Conservation (phyloP, 2,888 invertebrate species). For the Operophtera brumata region DNA sequence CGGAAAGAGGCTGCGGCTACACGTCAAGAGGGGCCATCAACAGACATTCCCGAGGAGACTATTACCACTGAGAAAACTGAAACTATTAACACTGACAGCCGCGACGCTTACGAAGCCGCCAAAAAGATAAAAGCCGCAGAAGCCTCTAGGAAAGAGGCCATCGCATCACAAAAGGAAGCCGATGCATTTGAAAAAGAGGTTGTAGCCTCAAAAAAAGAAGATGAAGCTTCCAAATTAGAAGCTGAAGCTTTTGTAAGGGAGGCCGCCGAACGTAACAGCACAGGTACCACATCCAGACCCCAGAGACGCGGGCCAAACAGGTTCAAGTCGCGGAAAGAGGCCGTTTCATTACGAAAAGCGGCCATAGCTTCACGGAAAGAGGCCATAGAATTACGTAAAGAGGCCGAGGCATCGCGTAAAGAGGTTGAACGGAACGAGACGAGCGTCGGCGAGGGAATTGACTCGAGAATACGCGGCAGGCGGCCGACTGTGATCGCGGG, state of each 20-base stretch:
- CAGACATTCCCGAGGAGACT: slow-evolving; percentile 12
- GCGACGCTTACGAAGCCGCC: slow-evolving; percentile 39
- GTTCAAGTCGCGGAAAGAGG: slow-evolving; percentile 20
- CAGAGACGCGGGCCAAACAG: slow-evolving; percentile 14
- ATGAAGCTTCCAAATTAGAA: slow-evolving; percentile 20
- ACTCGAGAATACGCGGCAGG: slow-evolving; percentile 40
- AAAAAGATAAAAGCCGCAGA: slow-evolving; percentile 42
- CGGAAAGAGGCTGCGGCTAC: slow-evolving; percentile 27
- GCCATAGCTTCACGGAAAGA: slow-evolving; percentile 14
- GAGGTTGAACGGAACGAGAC: slow-evolving; percentile 48
- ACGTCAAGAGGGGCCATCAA: slow-evolving; percentile 29
- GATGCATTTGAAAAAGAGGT: slow-evolving; percentile 31
- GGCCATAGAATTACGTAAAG: slow-evolving; percentile 35
- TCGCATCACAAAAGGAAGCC: slow-evolving; percentile 22
- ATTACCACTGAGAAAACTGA: slow-evolving; percentile 39
- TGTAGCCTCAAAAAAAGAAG: slow-evolving; percentile 17
- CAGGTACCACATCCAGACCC: slow-evolving; percentile 19
- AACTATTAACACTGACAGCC: slow-evolving; percentile 24
- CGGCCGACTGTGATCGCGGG: slow-evolving; percentile 59
- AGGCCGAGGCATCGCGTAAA: slow-evolving; percentile 35
- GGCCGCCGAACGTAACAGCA: slow-evolving; percentile 17
- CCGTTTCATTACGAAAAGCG: slow-evolving; percentile 14
- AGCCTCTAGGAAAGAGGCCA: slow-evolving; percentile 39
- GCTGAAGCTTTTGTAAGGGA: slow-evolving; percentile 20
- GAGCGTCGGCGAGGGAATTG: slow-evolving; percentile 32